These are phyloP conservation scores for Pluvialis apricaria DNA, from an alignment of 2,113 vertebrate species.

Conservation along the genomic window DNA sequence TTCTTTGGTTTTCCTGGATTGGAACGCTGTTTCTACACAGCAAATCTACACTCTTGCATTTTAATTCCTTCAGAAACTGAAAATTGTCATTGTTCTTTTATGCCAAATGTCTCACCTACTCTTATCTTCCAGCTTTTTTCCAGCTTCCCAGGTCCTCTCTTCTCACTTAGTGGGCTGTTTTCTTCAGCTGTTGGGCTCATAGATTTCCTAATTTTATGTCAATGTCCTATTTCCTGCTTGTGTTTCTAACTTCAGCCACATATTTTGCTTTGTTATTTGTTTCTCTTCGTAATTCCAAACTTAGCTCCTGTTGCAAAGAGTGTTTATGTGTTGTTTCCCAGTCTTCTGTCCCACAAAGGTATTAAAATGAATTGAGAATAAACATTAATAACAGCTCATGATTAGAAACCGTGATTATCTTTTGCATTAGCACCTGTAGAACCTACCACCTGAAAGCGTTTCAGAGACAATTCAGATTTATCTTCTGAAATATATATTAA, in stretches of 20 bases:
- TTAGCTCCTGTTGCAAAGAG: background rate
- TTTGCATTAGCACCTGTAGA: background rate
- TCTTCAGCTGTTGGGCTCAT: background rate
- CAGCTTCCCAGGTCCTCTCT: background rate
- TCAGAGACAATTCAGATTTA: background rate
- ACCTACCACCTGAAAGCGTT: fast-evolving
- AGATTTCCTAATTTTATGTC: background rate
- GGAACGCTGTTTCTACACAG: background rate
- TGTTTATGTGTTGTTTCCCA: background rate
- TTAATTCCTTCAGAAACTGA: background rate
- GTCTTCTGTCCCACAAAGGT: background rate
- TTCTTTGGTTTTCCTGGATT: background rate
- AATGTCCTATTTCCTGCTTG: background rate
- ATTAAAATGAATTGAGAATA: background rate
- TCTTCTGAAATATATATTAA: background rate
- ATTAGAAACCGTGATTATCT: background rate
- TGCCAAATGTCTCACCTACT: background rate
- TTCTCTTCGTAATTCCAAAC: background rate
- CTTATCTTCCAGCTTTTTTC: background rate
- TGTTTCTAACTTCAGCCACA: background rate
- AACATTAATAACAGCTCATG: background rate
- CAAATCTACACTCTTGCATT: background rate
- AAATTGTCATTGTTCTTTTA: background rate
- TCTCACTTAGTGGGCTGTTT: background rate
- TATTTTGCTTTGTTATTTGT: background rate